These are phyloP conservation scores for Margaritifera margaritifera DNA, from an alignment of 2,888 invertebrate species.

Conservation along the genomic window DNA sequence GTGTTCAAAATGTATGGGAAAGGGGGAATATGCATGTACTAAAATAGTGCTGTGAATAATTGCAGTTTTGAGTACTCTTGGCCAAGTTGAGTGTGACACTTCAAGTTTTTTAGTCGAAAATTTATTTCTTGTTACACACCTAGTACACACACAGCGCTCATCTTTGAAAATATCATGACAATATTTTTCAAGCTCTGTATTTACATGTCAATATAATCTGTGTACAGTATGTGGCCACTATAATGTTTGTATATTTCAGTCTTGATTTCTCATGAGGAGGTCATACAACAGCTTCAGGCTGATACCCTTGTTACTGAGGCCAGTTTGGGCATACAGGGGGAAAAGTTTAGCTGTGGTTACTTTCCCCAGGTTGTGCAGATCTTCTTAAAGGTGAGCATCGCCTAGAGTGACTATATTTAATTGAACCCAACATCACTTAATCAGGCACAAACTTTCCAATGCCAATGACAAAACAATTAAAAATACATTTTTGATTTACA, in stretches of 20 bases:
- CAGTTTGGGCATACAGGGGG: slow-evolving; percentile 78
- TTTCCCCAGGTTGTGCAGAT: slow-evolving; percentile 81
- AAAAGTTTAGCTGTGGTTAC: slow-evolving; percentile 82
- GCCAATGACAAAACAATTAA: too few species aligned
- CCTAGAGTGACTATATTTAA: not conserved
- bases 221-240: not conserved
- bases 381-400: slow-evolving; percentile 78
- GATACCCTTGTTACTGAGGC: slow-evolving; percentile 81
- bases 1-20: too few species aligned
- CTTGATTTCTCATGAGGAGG: slow-evolving; percentile 80
- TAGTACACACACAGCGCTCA: too few species aligned
- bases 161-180: not conserved
- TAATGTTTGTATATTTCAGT: slow-evolving; percentile 64
- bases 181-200: not conserved
- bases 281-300: slow-evolving; percentile 85
- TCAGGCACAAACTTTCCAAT: too few species aligned
- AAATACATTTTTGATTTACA: too few species aligned
- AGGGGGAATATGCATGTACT: too few species aligned
- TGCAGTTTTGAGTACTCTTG: too few species aligned
- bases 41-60: too few species aligned
- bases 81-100: too few species aligned
- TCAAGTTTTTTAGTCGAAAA: too few species aligned
- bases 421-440: too few species aligned
- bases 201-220: not conserved
- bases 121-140: too few species aligned